These are phyloP conservation scores for Elachura formosa DNA, from an alignment of 2,113 vertebrate genomes.

Conservation along the genomic window DNA sequence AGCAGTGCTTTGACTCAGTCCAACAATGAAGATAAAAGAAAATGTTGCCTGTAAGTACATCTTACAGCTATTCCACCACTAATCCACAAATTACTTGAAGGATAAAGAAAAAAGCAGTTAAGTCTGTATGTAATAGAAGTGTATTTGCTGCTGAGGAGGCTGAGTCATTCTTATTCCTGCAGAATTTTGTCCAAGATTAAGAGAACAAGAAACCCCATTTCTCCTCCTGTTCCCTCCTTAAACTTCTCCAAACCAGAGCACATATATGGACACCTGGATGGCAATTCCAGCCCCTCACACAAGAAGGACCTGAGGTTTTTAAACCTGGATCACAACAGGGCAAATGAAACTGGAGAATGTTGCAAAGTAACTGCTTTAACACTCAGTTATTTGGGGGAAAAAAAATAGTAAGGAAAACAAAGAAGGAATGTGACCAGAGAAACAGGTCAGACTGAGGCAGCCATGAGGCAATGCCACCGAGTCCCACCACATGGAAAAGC, in stretches of 20 bases:
- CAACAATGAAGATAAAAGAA: background rate
- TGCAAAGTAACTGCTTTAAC: background rate
- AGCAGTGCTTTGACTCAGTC: background rate
- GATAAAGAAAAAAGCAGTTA: background rate
- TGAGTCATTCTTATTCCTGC: background rate
- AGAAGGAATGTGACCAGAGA: background rate
- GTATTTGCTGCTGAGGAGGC: background rate
- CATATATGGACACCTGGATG: background rate
- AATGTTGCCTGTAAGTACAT: background rate
- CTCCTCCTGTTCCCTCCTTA: background rate
- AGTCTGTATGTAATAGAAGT: background rate
- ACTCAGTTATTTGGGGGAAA: rapidly evolving
- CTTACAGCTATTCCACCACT: background rate
- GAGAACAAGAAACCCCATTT: background rate
- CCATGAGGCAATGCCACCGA: background rate
- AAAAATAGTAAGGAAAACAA: background rate
- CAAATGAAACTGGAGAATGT: background rate
- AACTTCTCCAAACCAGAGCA: background rate
- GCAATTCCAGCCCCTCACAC: background rate
- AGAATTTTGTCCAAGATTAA: background rate
- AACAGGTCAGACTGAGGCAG: background rate
- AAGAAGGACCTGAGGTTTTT: background rate
- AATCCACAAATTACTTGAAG: background rate
- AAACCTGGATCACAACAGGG: background rate
- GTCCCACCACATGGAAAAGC: background rate